Base-by-base conservation (phyloP, 53 echinoderm and acorn worm species). In the Actinopyga echinites region DNA sequence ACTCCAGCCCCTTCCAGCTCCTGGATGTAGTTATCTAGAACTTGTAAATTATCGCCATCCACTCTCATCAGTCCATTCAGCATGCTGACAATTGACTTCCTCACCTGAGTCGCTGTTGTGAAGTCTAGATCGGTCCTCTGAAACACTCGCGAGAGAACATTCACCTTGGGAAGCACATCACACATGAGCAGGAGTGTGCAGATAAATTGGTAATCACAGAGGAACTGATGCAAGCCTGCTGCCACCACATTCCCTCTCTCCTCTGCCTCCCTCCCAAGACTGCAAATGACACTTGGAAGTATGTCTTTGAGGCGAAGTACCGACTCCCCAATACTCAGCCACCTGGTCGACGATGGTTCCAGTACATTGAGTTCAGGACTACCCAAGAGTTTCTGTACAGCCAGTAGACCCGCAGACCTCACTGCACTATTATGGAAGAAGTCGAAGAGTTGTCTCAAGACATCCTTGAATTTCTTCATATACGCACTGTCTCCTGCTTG, bases 311-410 rank as follows among this genome's bases (percentile, higher is more conserved):
- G 31, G 34, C 82, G 31, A 30, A 69, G 59, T 56, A 87, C 87
- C 26, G 60, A 66, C 37, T 38, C 28, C 59, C 82, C 88, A 57
- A 44, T 83, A 52, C 75, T 83, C 21, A 87, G 74, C 87, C 87
- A 87, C 71, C 87, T 82, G 69, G 88, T 88, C 61, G 77, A 88
- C 58, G 83, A 88, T 71, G 88, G 83, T 88, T 74, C 75, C 74
- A 88, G 71, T 64, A 64, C 65, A 64, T 64, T 64, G 32, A 64
- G 65, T 64, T 64, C 65, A 29, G 65, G 65, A 64, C 65, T 64
- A 64, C 65, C 65, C 65, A 64, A 64, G 38, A 64, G 64, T 71
- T 83, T 88, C 65, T 64, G 32, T 64, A 64, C 28, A 2, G 65
- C 65, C 32, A 64, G 65, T 34, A 64, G 65, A 71, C 88, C 88